A percentile compares a stretch with the other conserved stretches of the same genome.
These are phyloP conservation scores for Epistrophella euchroma DNA, from an alignment of 2,888 invertebrate genomes.

Conservation along the genomic window DNA sequence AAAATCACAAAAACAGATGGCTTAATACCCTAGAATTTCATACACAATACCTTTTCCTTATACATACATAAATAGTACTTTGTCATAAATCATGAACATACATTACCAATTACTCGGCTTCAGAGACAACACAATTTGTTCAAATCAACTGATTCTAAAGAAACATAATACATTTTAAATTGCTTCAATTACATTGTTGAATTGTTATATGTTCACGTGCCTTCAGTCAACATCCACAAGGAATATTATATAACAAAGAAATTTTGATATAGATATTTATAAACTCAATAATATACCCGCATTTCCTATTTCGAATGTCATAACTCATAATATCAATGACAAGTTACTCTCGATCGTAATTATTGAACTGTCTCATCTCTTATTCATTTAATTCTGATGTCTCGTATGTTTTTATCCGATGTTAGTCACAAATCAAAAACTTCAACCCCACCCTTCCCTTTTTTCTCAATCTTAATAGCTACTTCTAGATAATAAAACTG, in stretches of 20 bases:
- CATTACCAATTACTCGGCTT: background rate
- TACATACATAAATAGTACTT: too few species aligned
- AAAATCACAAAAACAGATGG: too few species aligned
- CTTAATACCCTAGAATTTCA: too few species aligned
- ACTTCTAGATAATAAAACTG: background rate
- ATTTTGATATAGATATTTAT: conserved; percentile 3
- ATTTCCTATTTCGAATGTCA: conserved; percentile 46
- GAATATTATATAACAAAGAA: conserved; percentile 24
- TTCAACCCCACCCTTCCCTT: background rate
- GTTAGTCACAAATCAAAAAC: conserved; percentile 58
- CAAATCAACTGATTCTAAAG: background rate
- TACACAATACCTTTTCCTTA: too few species aligned
- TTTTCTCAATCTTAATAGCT: background rate
- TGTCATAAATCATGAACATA: background rate
- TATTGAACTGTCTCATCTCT: conserved; percentile 2
- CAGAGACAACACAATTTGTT: background rate
- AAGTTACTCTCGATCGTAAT: conserved; percentile 18
- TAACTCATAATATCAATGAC: conserved; percentile 53
- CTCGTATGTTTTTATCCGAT: background rate
- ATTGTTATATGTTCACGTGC: conserved; percentile 19
- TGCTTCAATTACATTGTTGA: background rate
- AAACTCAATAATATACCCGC: background rate
- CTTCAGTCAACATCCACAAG: conserved; percentile 1
- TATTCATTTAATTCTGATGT: background rate
- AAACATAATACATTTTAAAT: conserved; percentile 4